Evolutionary conservation across 2,888 invertebrate genomes (phyloP), one percentile per base, ranked within the genome.

Genomic region (Tenthredo livida): DNA sequence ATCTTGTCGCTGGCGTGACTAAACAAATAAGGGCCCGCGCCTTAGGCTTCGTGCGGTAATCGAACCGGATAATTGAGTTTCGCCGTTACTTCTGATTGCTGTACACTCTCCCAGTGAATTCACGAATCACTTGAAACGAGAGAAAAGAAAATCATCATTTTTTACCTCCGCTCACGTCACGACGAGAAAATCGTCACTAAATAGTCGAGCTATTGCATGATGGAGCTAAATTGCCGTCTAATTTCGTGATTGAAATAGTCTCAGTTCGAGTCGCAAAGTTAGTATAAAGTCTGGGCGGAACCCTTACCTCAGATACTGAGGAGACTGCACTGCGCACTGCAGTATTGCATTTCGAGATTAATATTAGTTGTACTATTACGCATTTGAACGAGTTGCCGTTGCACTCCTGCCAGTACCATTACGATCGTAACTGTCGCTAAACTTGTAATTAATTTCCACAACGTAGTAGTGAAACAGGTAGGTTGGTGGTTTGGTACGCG

Each of bases 361-460:
- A 78, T 78, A 78, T 78, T 78, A 78, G 58, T 58, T 80, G 61
- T 80, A 80, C 80, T 61, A 80, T 21, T 40, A 58, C 40, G 40
- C 40, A 40, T 80, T 80, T 80, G 40, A 80, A 80, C 80, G 58
- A 80, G 80, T 80, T 50, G n/a, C 50, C 21, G 21, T 40, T 61
- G 61, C 80, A 37, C 33, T 37, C 21, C 58, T 80, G 54, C 40
- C 80, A 58, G 61, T 58, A 50, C 58, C 80, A 80, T 80, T 80
- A 80, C 61, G 58, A 87, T 86, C 87, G 88, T 88, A 87, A 86
- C 88, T 77, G 88, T 89, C 86, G 85, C 85, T 85, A 77, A 89
- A 89, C 88, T 89, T 84, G 75, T 89, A 89, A 90, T 90, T 89
- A 90, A 89, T 89, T 90, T 89, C 86, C 54, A 37, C 50, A 37